Percentiles rank a stretch among this genome's conserved stretches.
These are phyloP conservation scores for Bicyclus anynana DNA, from an alignment of 1,140 invertebrate species.

Conservation along the genomic window DNA sequence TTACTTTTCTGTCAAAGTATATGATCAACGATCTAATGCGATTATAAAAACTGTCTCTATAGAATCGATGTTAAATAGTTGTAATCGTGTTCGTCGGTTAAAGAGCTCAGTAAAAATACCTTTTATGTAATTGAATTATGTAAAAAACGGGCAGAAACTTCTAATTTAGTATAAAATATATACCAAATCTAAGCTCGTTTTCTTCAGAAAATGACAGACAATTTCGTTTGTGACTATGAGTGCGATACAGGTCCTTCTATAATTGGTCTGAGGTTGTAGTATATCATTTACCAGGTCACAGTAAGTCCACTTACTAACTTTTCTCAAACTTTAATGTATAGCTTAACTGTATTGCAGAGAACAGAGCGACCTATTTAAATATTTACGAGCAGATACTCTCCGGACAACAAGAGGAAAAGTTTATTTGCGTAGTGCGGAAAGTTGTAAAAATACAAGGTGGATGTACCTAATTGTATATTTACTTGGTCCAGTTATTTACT, in stretches of 20 bases:
- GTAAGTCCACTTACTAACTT: constrained; percentile 17
- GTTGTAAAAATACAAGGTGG: neutral
- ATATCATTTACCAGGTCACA: constrained; percentile 20
- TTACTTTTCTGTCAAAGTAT: too few species aligned
- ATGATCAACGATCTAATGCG: too few species aligned
- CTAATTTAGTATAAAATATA: too few species aligned
- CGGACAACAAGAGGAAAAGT: neutral
- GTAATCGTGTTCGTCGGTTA: too few species aligned
- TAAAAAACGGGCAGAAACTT: too few species aligned
- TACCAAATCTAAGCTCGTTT: too few species aligned
- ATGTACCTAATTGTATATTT: constrained; percentile 1
- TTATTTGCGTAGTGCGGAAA: constrained; percentile 4
- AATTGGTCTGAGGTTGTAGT: constrained; percentile 10
- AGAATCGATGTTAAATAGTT: too few species aligned
- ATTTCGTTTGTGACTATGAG: too few species aligned
- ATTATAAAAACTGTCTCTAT: too few species aligned
- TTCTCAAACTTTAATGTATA: constrained; percentile 18
- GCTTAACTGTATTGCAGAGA: constrained; percentile 20
- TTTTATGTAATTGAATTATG: too few species aligned
- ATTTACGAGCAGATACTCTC: constrained; percentile 18
- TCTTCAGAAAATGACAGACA: too few species aligned
- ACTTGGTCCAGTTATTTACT: neutral
- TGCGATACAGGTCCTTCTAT: constrained; percentile 23
- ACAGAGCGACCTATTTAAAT: constrained; percentile 22
- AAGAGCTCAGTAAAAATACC: too few species aligned